Percentiles rank a stretch among this genome's conserved stretches.
These are phyloP conservation scores for Lepilemur ruficaudatus DNA, from an alignment of 2,797 vertebrate species.

Conservation along the genomic window DNA sequence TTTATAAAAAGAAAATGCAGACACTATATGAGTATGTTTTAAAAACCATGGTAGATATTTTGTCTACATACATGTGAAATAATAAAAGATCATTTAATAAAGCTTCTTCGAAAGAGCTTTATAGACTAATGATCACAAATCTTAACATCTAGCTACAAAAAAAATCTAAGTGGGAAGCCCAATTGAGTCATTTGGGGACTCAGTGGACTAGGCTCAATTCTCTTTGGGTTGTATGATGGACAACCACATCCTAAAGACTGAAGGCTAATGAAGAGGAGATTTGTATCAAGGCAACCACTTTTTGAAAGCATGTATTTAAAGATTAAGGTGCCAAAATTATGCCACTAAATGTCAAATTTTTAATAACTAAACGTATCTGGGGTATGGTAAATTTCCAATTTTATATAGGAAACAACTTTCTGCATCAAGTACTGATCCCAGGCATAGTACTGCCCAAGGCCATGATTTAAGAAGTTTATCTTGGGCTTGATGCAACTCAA, in stretches of 20 bases:
- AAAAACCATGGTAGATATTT: not conserved
- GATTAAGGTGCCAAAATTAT: not conserved
- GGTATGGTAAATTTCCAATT: not conserved
- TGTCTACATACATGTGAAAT: not conserved
- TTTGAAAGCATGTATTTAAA: not conserved
- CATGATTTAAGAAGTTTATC: not conserved
- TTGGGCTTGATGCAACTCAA: not conserved
- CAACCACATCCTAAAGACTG: not conserved
- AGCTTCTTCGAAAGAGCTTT: not conserved
- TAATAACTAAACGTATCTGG: not conserved
- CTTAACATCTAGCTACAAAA: not conserved
- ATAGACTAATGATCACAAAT: not conserved
- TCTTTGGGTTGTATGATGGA: not conserved
- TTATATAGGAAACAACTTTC: not conserved
- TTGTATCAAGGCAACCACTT: not conserved
- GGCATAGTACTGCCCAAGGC: not conserved
- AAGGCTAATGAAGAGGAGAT: not conserved
- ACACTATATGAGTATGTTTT: not conserved
- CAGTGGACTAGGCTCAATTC: not conserved
- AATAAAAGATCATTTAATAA: not conserved
- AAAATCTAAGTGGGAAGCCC: not conserved
- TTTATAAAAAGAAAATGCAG: slow-evolving; percentile 56
- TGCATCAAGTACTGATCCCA: not conserved
- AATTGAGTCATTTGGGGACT: not conserved
- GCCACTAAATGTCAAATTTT: not conserved